A percentile compares a stretch with the other conserved stretches of the same genome.
These are phyloP conservation scores for Caenorhabditis brenneri DNA, from an alignment of 1,140 invertebrate genomes.

Conservation along the genomic window DNA sequence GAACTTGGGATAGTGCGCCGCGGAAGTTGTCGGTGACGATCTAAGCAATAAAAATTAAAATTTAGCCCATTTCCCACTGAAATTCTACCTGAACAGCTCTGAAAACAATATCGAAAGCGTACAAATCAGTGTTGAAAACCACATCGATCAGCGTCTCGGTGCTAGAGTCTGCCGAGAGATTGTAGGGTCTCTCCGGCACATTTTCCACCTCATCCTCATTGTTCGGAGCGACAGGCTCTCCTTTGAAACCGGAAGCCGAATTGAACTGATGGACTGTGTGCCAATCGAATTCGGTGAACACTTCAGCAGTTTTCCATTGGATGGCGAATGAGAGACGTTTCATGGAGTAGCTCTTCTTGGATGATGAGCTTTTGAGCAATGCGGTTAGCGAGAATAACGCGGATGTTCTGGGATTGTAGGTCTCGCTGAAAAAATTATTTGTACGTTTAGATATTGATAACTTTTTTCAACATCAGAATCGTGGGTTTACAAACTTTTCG, in stretches of 20 bases:
- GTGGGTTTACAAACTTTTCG: too few species aligned
- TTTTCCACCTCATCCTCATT: neutral
- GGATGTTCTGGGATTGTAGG: neutral
- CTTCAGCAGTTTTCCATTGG: neutral
- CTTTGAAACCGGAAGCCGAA: neutral
- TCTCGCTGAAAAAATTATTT: neutral
- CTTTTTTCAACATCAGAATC: too few species aligned
- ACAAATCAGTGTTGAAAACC: neutral
- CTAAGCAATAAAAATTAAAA: too few species aligned
- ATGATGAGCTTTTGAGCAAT: neutral
- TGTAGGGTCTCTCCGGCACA: neutral
- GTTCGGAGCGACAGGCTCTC: neutral
- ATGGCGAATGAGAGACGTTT: neutral
- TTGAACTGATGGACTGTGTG: neutral
- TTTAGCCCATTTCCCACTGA: neutral
- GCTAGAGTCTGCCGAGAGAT: neutral
- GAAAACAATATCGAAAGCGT: constrained; percentile 16
- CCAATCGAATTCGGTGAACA: constrained; percentile 11
- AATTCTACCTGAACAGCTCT: neutral
- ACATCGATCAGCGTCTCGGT: neutral
- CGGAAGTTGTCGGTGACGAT: constrained; percentile 13
- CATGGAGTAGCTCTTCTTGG: constrained; percentile 1
- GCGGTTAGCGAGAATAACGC: neutral
- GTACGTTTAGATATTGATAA: too few species aligned
- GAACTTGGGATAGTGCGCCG: neutral